Percentiles rank a stretch among this genome's conserved stretches.
phyloP scores from a whole-genome alignment of 2,888 invertebrate species.

The Pelosia muscerda region DNA sequence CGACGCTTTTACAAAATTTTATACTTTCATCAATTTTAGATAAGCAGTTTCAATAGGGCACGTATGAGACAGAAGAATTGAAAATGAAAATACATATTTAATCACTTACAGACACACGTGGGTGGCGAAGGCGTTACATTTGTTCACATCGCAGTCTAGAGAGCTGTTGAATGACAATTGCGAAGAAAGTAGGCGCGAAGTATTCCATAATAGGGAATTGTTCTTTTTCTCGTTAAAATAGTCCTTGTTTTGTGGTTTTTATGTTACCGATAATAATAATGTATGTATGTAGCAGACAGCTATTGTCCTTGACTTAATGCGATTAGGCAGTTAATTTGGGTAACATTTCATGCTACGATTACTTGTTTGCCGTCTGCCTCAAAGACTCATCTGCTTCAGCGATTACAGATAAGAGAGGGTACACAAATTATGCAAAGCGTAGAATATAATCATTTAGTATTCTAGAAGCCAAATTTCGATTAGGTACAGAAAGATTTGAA shows the following conservation, averaged over 20 bases:
- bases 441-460: not conserved
- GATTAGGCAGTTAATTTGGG: not conserved
- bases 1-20: not conserved
- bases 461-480: too few relatives aligned
- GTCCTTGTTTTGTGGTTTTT: not conserved
- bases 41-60: not conserved
- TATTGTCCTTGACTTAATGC: not conserved
- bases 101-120: not conserved
- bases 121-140: not conserved
- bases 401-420: not conserved
- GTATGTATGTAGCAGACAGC: not conserved
- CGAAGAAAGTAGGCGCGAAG: not conserved
- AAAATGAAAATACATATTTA: constrained; percentile 1
- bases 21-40: too few relatives aligned
- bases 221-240: not conserved
- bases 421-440: not conserved
- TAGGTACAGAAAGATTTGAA: too few relatives aligned
- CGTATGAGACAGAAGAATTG: not conserved
- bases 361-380: not conserved
- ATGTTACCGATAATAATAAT: not conserved
- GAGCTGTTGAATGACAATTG: not conserved
- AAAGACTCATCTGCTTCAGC: constrained; percentile 6
- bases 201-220: not conserved
- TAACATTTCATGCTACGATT: not conserved
- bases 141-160: not conserved